A percentile compares a stretch with the other conserved stretches of the same genome.
These are phyloP conservation scores for Cheilosia vulpina DNA, from an alignment of 2,888 invertebrate genomes.

Conservation along the genomic window DNA sequence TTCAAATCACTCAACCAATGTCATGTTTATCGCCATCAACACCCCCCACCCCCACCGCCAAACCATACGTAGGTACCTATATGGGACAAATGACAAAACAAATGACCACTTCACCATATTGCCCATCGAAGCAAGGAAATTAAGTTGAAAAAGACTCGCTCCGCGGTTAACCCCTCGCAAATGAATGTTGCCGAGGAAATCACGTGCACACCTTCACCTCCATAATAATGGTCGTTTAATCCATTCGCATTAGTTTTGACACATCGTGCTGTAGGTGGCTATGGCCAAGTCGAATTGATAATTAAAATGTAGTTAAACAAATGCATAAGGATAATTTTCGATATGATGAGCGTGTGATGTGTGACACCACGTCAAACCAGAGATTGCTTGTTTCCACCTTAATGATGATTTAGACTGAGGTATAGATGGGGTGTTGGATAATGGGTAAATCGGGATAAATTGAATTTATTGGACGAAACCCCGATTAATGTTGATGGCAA, in stretches of 20 bases:
- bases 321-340: conserved; percentile 42
- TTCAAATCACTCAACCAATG: too few relatives aligned
- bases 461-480: conserved; percentile 60
- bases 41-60: background rate
- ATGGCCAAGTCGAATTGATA: conserved; percentile 34
- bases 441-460: conserved; percentile 50
- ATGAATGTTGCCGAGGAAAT: background rate
- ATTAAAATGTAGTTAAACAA: conserved; percentile 45
- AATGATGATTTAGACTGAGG: conserved; percentile 56
- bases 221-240: conserved; percentile 3
- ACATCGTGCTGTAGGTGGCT: background rate
- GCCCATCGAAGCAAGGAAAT: conserved; percentile 10
- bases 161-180: conserved; percentile 2
- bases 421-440: background rate
- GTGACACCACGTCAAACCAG: conserved; percentile 33
- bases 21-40: background rate
- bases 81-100: conserved; percentile 2
- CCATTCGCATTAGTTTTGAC: conserved; percentile 24
- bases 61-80: too few relatives aligned
- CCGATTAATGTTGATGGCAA: conserved; percentile 66
- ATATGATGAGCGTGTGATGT: conserved; percentile 48
- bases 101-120: conserved; percentile 1
- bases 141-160: conserved; percentile 6
- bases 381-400: conserved; percentile 32
- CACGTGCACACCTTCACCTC: background rate